Base-by-base conservation (phyloP, 1,140 invertebrate species). In the Idris sp. region DNA sequence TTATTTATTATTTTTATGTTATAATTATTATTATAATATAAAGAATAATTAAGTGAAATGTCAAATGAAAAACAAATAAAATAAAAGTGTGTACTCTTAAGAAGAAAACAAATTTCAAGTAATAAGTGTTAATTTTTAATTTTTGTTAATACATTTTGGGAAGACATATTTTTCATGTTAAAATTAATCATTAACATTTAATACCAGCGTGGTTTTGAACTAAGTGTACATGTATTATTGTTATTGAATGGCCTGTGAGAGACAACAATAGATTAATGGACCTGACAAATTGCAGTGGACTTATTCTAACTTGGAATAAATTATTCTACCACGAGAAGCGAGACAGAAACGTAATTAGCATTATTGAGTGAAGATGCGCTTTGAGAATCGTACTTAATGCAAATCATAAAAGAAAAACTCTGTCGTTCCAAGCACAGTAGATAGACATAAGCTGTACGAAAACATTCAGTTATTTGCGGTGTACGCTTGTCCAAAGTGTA, bases 271-370 rank as follows among this genome's bases (percentile, higher is more conserved):
- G 62, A 46, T 31, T 31, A 51, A 48, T 46, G 58, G 48, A 43
- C 33, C 30, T 38, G 48, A 43, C 19, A 56, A 69, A 64, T 44
- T 65, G 43, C 62, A 61, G 14, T 54, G 61, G 56, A 25, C 48
- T 71, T 71, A 26, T 56, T 67, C 48, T 61, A 54, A 62, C 49
- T 59, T 31, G 38, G 35, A 51, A 31, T 68, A 62, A 41, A 62
- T 41, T 43, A 51, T 43, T 74, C 62, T 74, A 74, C 56, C 65
- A 75, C 59, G 49, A 75, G 58, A 59, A 75, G 73, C 73, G 58
- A 69, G 44, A 64, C 38, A 65, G 73, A 64, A 62, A 73, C 36
- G 35, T 59, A 64, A 65, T 58, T 62, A 74, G 56, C 56, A 38
- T 73, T 59, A 61, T 30, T 74, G 35, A 62, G 49, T 74, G 54